Evolutionary conservation across 1,140 invertebrate species (phyloP).

Genomic region (Apis florea): DNA sequence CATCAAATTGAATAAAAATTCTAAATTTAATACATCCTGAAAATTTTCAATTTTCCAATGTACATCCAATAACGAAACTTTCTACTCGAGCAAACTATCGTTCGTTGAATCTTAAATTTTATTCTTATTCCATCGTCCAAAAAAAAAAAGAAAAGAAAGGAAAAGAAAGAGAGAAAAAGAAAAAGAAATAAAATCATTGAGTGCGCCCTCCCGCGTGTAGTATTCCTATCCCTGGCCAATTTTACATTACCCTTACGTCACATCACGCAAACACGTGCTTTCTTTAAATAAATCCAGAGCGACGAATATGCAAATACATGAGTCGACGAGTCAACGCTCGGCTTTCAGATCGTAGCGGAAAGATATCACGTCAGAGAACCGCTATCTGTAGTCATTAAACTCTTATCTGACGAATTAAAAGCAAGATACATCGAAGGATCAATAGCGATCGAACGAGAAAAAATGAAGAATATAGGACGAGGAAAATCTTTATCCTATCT

Average conservation of each 20-base stretch:
- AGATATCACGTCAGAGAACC: slow-evolving; percentile 18
- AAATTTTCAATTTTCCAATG: neutral
- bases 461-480: neutral
- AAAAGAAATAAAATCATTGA: neutral
- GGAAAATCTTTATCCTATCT: neutral
- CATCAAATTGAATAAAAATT: neutral
- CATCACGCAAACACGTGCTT: slow-evolving; percentile 5
- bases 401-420: slow-evolving; percentile 37
- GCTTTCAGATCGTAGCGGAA: slow-evolving; percentile 12
- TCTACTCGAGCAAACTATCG: no score
- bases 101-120: neutral
- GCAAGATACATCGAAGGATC: neutral
- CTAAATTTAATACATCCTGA: neutral
- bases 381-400: slow-evolving; percentile 38
- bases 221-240: neutral
- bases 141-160: neutral
- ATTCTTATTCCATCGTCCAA: neutral
- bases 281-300: slow-evolving; percentile 1
- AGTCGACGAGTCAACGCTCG: slow-evolving; percentile 13
- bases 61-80: no score
- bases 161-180: no score
- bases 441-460: neutral
- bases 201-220: no score
- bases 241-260: slow-evolving; percentile 21
- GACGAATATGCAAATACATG: slow-evolving; percentile 33